Evolutionary conservation across 1,140 invertebrate species (phyloP).

Genomic region (Galendromus occidentalis): DNA sequence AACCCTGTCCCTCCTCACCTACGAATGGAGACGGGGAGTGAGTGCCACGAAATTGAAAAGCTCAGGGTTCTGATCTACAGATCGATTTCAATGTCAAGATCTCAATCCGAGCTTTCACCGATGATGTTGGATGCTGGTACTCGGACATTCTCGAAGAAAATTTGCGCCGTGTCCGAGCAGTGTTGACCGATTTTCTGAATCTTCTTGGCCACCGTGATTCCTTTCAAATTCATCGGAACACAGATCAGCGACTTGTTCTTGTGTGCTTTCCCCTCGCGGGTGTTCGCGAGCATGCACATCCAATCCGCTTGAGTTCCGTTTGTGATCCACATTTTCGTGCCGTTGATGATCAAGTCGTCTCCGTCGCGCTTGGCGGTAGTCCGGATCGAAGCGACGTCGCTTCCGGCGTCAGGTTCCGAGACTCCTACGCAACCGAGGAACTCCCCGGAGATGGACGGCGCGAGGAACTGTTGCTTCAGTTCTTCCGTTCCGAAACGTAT

Average conservation of each 20-base stretch:
- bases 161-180: constrained; percentile 37
- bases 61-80: no score
- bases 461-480: constrained; percentile 36
- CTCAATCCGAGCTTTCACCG: constrained; percentile 26
- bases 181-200: constrained; percentile 37
- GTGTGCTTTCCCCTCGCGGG: constrained; percentile 29
- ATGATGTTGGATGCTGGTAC: constrained; percentile 36
- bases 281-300: constrained; percentile 40
- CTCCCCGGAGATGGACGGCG: constrained; percentile 37
- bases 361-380: constrained; percentile 31
- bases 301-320: constrained; percentile 38
- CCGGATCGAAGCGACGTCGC: constrained; percentile 37
- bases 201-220: constrained; percentile 27
- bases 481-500: constrained; percentile 36
- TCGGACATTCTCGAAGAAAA: constrained; percentile 39
- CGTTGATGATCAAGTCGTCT: constrained; percentile 37
- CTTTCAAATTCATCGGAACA: constrained; percentile 36
- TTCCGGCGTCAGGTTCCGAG: constrained; percentile 36
- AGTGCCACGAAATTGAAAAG: no score
- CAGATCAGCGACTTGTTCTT: constrained; percentile 39
- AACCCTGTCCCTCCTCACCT: constrained; percentile 35
- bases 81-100: no score
- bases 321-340: constrained; percentile 39
- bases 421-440: constrained; percentile 37
- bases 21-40: background rate